These are phyloP conservation scores for Mythimna pallens DNA, from an alignment of 2,888 invertebrate genomes.

Conservation along the genomic window DNA sequence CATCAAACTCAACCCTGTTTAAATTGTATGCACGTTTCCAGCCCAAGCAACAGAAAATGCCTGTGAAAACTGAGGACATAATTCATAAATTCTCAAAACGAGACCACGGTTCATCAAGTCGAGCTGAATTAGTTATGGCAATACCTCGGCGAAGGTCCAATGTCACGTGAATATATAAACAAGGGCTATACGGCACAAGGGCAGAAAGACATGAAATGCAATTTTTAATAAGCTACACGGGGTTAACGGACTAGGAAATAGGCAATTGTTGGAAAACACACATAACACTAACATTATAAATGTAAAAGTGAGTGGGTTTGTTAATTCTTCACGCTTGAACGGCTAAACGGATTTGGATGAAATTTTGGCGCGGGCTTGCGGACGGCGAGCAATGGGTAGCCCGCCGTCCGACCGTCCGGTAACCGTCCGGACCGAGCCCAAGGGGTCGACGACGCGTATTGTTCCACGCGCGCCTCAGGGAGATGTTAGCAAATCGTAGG, in stretches of 20 bases:
- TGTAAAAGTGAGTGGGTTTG: no score
- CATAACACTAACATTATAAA: no score
- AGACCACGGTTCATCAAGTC: conserved; percentile 70
- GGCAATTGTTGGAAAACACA: not conserved
- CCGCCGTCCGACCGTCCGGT: no score
- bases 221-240: conserved; percentile 22
- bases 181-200: conserved; percentile 15
- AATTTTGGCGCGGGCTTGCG: no score
- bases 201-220: conserved; percentile 39
- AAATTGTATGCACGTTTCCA: conserved; percentile 66
- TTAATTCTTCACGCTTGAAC: no score
- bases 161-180: conserved; percentile 66
- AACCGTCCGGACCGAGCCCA: no score
- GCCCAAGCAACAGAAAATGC: conserved; percentile 63
- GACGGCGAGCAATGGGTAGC: no score
- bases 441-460: no score
- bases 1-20: conserved; percentile 59
- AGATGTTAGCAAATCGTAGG: no score
- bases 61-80: conserved; percentile 70
- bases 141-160: conserved; percentile 59
- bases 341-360: no score
- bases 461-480: no score
- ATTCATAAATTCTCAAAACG: conserved; percentile 72
- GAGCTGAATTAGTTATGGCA: conserved; percentile 72
- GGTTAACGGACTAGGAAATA: not conserved